phyloP scores from a whole-genome alignment of 2,888 invertebrate genomes.

The Netelia virgata region DNA sequence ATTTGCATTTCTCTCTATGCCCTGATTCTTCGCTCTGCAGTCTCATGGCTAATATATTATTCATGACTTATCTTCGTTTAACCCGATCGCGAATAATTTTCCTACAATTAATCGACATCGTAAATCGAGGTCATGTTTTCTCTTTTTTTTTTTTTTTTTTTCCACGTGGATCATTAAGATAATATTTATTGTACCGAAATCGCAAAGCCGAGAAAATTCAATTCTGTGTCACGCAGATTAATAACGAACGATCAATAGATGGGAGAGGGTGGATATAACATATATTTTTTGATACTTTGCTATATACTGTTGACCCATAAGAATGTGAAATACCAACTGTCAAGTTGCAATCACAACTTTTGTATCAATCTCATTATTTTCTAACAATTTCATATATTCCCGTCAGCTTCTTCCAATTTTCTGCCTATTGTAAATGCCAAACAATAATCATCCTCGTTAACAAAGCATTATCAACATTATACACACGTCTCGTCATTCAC shows the following conservation, averaged over 20 bases:
- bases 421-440: conserved; percentile 34
- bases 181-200: conserved; percentile 61
- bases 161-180: conserved; percentile 45
- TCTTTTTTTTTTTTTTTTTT: conserved; percentile 18
- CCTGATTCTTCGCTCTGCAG: not conserved
- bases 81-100: conserved; percentile 27
- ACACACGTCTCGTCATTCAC: not conserved
- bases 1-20: conserved; percentile 12
- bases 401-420: conserved; percentile 61
- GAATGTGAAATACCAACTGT: conserved; percentile 26
- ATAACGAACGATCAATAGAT: conserved; percentile 50
- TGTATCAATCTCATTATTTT: conserved; percentile 7
- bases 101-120: conserved; percentile 21
- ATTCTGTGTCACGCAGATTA: conserved; percentile 20
- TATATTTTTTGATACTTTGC: conserved; percentile 69
- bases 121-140: conserved; percentile 9
- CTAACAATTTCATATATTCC: conserved; percentile 31
- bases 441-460: conserved; percentile 30
- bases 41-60: not conserved
- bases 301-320: conserved; percentile 45
- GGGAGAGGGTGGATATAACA: conserved; percentile 44
- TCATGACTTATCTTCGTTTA: not conserved
- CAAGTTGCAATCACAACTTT: not conserved
- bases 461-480: conserved; percentile 14
- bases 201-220: conserved; percentile 22